Conservation (phyloP, 2,113 vertebrate genomes). For the Chloropsis cyanopogon region DNA sequence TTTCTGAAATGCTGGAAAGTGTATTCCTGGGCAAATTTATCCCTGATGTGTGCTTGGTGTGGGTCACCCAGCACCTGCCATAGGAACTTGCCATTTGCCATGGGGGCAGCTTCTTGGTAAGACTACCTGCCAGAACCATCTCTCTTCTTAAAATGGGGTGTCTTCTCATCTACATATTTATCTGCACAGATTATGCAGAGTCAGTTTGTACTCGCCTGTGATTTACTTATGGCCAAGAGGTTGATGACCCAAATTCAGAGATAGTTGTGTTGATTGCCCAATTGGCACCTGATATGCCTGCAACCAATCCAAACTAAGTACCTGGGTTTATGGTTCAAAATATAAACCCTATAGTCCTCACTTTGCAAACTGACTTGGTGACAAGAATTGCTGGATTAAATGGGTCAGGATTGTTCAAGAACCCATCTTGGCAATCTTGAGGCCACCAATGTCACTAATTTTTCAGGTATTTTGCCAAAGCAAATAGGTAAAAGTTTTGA, state of each 20-base stretch:
- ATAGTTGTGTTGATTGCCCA: background rate
- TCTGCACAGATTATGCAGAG: background rate
- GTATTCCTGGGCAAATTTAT: background rate
- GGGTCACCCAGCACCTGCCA: background rate
- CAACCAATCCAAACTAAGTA: background rate
- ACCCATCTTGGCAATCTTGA: background rate
- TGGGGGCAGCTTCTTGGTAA: background rate
- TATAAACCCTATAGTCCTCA: background rate
- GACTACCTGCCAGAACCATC: too few species aligned
- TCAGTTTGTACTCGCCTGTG: background rate
- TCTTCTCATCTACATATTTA: background rate
- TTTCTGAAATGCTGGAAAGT: background rate
- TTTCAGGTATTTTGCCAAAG: background rate
- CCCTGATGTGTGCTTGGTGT: background rate
- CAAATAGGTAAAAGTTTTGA: background rate
- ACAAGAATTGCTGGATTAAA: background rate
- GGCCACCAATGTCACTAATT: background rate
- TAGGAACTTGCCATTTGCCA: background rate
- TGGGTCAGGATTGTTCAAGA: background rate
- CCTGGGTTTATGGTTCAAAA: background rate
- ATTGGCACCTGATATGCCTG: rapidly evolving
- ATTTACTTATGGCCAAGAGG: background rate
- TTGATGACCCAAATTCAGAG: background rate
- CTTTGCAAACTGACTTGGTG: background rate
- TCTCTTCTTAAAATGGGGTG: background rate